Conservation (phyloP, 53 echinoderm and acorn worm genomes). For the Temnopleurus reevesii region DNA sequence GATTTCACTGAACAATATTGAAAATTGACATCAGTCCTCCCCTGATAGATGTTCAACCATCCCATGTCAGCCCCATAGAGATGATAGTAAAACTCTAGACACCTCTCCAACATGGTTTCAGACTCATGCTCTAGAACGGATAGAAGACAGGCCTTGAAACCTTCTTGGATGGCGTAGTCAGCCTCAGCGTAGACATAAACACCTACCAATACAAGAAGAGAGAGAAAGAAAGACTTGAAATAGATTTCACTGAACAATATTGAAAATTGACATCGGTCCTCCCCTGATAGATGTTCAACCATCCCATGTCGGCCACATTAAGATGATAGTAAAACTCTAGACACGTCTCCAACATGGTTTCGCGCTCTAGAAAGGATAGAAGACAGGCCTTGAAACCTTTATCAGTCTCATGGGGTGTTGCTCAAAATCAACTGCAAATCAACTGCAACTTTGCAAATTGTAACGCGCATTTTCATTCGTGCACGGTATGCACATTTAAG, state of each 20-base stretch:
- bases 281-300: not conserved
- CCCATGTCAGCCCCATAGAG: constrained; percentile 41
- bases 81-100: constrained; percentile 41
- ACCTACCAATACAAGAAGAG: too few relatives aligned
- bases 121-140: not conserved
- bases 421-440: too few relatives aligned
- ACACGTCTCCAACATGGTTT: not conserved
- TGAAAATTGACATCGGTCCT: constrained; percentile 12
- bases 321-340: constrained; percentile 38
- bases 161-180: not conserved
- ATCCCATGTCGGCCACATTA: constrained; percentile 21
- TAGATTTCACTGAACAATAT: too few relatives aligned
- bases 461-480: too few relatives aligned
- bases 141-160: not conserved
- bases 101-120: not conserved
- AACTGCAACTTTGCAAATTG: too few relatives aligned
- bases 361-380: not conserved
- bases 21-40: constrained; percentile 1
- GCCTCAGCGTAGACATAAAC: constrained; percentile 23
- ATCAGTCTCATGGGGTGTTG: too few relatives aligned
- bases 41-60: not conserved
- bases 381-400: not conserved
- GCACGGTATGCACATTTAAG: too few relatives aligned
- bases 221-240: too few relatives aligned
- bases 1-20: too few relatives aligned